phyloP scores from a whole-genome alignment of 2,888 invertebrate genomes.

The Stenichneumon culpator region DNA sequence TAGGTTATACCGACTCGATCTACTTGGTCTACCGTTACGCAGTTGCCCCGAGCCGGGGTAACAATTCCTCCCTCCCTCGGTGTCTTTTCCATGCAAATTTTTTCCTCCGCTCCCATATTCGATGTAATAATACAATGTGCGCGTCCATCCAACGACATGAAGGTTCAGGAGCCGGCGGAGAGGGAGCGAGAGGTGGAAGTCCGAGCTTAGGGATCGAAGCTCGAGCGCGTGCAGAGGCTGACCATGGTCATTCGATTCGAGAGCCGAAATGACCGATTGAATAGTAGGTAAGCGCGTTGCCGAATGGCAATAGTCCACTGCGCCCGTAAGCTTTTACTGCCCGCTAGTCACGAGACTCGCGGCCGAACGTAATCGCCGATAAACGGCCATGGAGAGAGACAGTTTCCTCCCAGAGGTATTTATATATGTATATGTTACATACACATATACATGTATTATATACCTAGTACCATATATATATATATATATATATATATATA shows the following conservation, averaged over 20 bases:
- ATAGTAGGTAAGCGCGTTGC: constrained; percentile 55
- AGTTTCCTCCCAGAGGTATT: neutral
- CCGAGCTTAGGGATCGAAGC: neutral
- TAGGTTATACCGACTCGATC: neutral
- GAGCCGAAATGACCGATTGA: constrained; percentile 69
- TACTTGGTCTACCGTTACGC: neutral
- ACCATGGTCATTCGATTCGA: constrained; percentile 60
- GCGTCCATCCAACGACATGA: neutral
- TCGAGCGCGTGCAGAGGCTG: constrained; percentile 40
- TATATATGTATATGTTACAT: neutral
- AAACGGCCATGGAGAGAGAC: constrained; percentile 32
- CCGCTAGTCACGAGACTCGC: constrained; percentile 51
- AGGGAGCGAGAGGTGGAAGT: neutral
- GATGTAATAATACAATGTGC: neutral
- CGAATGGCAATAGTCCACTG: constrained; percentile 34
- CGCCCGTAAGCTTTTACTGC: constrained; percentile 72
- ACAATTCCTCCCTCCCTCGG: neutral
- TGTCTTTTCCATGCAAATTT: neutral
- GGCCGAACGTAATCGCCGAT: constrained; percentile 66
- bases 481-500: too few species aligned
- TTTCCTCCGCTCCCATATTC: neutral
- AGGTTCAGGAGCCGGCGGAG: neutral
- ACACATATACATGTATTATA: too few species aligned
- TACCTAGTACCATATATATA: too few species aligned
- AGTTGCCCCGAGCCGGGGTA: neutral